Evolutionary conservation across 2,113 vertebrate genomes (phyloP).

Genomic region (Origma solitaria): DNA sequence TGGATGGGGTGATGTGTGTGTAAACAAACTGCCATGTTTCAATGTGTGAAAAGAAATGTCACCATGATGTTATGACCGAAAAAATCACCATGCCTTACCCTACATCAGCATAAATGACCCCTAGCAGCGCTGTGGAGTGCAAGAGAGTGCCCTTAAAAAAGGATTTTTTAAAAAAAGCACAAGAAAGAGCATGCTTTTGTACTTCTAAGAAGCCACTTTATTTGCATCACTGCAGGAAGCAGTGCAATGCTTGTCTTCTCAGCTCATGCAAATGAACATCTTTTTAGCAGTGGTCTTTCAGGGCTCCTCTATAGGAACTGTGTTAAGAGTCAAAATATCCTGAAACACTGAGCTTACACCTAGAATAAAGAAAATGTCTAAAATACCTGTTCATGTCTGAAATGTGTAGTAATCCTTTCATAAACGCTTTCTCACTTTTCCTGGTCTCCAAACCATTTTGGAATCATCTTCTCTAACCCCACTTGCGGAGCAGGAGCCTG

Average conservation of each 20-base stretch:
- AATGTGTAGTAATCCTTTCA: background rate
- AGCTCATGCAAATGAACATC: background rate
- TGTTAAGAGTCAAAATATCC: background rate
- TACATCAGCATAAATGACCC: background rate
- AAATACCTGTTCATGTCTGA: background rate
- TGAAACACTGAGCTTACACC: background rate
- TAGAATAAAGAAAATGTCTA: background rate
- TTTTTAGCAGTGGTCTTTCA: background rate
- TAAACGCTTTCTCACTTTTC: background rate
- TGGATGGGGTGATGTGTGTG: background rate
- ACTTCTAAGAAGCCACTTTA: background rate
- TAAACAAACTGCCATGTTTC: background rate
- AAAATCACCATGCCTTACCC: background rate
- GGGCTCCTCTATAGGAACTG: background rate
- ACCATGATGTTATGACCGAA: background rate
- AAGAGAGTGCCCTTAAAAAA: background rate
- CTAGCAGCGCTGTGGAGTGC: background rate
- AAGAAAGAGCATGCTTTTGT: background rate
- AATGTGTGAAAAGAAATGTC: background rate
- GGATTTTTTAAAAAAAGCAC: background rate
- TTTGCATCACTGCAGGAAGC: constrained; percentile 1
- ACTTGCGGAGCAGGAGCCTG: background rate
- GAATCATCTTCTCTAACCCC: background rate
- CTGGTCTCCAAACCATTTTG: background rate
- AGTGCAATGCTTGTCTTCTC: background rate